Percentiles rank a stretch among this genome's conserved stretches.
phyloP scores from a whole-genome alignment of 2,113 vertebrate species.

The Acanthisitta chloris region DNA sequence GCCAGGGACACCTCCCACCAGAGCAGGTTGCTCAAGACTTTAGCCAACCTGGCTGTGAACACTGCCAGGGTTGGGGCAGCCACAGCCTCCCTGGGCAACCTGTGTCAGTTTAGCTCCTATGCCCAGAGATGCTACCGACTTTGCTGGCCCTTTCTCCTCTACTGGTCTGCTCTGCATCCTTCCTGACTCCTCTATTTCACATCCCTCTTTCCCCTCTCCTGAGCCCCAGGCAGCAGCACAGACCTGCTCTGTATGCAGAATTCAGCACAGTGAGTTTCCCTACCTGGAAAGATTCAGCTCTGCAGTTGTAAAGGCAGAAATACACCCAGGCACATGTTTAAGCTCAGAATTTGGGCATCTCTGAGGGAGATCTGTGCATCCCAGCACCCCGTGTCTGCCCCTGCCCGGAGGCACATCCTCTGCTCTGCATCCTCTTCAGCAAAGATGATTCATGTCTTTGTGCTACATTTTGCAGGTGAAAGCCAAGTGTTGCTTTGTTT shows the following conservation, averaged over 20 bases:
- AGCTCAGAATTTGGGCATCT: background rate
- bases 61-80: too few relatives aligned
- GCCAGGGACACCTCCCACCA: too few relatives aligned
- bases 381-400: background rate
- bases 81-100: too few relatives aligned
- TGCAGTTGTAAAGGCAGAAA: background rate
- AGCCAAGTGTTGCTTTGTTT: background rate
- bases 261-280: background rate
- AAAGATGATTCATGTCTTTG: fast-evolving
- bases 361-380: background rate
- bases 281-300: background rate
- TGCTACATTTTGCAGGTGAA: background rate
- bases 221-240: background rate
- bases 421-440: background rate
- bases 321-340: background rate
- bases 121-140: background rate
- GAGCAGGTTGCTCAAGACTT: too few relatives aligned
- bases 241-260: too few relatives aligned
- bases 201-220: fast-evolving
- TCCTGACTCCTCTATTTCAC: background rate
- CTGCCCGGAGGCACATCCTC: background rate
- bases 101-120: too few relatives aligned
- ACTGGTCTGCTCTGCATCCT: background rate
- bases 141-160: background rate
- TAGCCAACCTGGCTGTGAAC: too few relatives aligned